Evolutionary conservation across 92 coral and sea anemone genomes (phyloP).

Genomic region (Heliopora coerulea): DNA sequence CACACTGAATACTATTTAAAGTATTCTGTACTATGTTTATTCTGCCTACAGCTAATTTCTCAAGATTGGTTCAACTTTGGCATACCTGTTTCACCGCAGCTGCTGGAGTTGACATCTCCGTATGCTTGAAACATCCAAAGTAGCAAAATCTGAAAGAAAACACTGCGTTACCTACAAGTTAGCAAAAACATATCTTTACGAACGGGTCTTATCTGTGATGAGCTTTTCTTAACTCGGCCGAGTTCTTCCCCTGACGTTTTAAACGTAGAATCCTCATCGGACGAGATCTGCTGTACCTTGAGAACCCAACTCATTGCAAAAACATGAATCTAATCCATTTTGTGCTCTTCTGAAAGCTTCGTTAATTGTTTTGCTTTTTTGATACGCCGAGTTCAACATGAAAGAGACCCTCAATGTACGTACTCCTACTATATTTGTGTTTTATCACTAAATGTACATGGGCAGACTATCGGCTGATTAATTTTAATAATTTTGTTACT

Average conservation of each 20-base stretch:
- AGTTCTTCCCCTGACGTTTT: no score
- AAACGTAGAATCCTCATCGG: no score
- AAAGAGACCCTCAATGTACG: no score
- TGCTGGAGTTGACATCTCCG: not conserved
- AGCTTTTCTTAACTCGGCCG: no score
- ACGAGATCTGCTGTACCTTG: not conserved
- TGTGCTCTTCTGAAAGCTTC: not conserved
- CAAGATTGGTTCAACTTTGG: no score
- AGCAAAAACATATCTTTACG: no score
- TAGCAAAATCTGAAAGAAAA: not conserved
- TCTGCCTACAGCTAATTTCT: no score
- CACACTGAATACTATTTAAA: no score
- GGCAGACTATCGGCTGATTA: not conserved
- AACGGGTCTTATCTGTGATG: no score
- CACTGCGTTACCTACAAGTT: not conserved
- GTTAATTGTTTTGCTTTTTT: not conserved
- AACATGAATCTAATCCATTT: not conserved
- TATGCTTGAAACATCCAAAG: not conserved
- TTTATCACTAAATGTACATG: not conserved
- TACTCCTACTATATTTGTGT: no score
- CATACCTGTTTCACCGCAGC: constrained; percentile 3
- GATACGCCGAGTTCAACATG: no score
- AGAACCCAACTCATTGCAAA: not conserved
- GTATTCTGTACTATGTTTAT: no score
- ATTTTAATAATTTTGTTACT: not conserved